Evolutionary conservation across 1,140 invertebrate species (phyloP).

Genomic region (Cotesia glomerata): DNA sequence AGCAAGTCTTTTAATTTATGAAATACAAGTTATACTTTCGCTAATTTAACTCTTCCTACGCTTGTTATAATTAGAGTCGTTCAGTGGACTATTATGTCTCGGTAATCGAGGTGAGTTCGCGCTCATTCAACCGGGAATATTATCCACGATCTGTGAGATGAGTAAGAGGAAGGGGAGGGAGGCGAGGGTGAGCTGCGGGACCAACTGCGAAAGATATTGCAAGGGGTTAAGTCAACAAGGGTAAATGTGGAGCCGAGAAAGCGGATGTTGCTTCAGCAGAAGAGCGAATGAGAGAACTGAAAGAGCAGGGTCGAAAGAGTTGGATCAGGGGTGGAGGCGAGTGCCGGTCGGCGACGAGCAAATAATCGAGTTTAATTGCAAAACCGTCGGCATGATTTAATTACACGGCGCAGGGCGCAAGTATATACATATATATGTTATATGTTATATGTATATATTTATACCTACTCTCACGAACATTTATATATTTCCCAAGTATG

Average conservation of each 20-base stretch:
- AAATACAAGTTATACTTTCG: not conserved
- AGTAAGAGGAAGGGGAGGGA: not conserved
- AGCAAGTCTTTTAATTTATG: too few species aligned
- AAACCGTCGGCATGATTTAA: conserved; percentile 66
- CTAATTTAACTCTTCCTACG: conserved; percentile 31
- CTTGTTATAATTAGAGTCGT: conserved; percentile 46
- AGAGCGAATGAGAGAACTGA: conserved; percentile 30
- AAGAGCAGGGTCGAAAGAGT: conserved; percentile 55
- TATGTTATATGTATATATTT: conserved; percentile 17
- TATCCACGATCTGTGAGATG: conserved; percentile 42
- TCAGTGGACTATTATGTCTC: conserved; percentile 47
- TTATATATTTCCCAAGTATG: not conserved
- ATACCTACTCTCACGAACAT: not conserved
- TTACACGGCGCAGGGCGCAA: conserved; percentile 52
- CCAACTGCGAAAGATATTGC: conserved; percentile 54
- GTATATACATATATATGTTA: conserved; percentile 27
- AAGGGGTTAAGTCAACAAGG: conserved; percentile 37
- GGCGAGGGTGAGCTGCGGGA: conserved; percentile 17
- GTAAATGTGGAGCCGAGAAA: conserved; percentile 39
- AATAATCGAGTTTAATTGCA: conserved; percentile 67
- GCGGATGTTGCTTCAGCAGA: conserved; percentile 33
- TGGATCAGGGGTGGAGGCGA: conserved; percentile 51
- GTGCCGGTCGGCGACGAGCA: conserved; percentile 58
- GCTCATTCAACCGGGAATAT: conserved; percentile 48
- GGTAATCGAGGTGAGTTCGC: conserved; percentile 41